phyloP scores from a whole-genome alignment of 2,797 vertebrate species.

The Masticophis lateralis region DNA sequence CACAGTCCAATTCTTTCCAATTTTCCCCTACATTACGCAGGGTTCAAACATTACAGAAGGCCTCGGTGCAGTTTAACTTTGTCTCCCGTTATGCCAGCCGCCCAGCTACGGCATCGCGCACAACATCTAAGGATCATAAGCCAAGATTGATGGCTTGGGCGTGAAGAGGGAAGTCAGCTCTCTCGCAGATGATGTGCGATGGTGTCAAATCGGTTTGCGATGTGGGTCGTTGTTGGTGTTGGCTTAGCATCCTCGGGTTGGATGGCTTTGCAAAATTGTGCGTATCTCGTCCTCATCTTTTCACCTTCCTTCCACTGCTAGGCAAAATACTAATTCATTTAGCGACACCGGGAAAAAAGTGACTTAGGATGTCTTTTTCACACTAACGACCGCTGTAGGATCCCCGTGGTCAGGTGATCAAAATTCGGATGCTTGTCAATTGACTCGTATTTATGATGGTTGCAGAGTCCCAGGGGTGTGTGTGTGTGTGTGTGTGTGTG shows the following conservation, averaged over 20 bases:
- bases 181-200: not conserved
- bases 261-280: not conserved
- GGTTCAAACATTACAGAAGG: not conserved
- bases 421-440: not conserved
- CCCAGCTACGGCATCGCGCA: not conserved
- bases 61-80: not conserved
- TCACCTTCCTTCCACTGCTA: not conserved
- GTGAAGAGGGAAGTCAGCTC: not conserved
- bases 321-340: not conserved
- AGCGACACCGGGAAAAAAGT: not conserved
- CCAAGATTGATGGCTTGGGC: not conserved
- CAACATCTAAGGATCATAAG: not conserved
- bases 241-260: rapidly evolving
- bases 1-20: not conserved
- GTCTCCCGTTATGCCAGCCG: not conserved
- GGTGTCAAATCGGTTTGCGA: not conserved
- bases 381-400: not conserved
- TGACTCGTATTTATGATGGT: no score
- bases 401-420: no score
- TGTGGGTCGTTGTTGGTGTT: not conserved
- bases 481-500: no score
- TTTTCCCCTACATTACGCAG: not conserved
- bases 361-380: not conserved
- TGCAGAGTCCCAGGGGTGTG: no score
- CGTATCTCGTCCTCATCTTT: not conserved